Conservation (phyloP, 1,140 invertebrate genomes). For the Zaprionus gabonicus region DNA sequence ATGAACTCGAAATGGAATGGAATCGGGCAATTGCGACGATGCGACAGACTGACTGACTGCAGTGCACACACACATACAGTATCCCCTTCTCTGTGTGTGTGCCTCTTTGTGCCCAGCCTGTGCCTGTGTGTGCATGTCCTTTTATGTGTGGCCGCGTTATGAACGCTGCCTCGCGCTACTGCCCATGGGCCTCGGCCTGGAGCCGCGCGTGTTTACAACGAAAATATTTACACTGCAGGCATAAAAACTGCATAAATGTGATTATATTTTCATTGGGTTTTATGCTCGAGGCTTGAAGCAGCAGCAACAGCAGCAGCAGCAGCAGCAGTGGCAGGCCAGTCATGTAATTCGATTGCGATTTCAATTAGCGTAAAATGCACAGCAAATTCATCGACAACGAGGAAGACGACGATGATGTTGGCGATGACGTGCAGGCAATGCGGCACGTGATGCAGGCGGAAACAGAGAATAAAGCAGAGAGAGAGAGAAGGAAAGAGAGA, state of each 20-base stretch:
- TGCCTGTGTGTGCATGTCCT: background rate
- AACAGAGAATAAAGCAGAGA: background rate
- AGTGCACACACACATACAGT: background rate
- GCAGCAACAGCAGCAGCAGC: background rate
- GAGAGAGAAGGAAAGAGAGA: background rate
- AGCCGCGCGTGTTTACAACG: conserved; percentile 51
- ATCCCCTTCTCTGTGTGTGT: background rate
- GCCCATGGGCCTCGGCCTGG: conserved; percentile 1
- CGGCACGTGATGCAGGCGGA: background rate
- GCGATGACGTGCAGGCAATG: background rate
- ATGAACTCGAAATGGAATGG: conserved; percentile 76
- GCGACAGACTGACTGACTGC: conserved; percentile 16
- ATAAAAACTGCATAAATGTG: conserved; percentile 83
- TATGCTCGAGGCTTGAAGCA: conserved; percentile 31
- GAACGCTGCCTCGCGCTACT: conserved; percentile 27
- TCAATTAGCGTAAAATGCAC: conserved; percentile 79
- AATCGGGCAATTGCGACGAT: conserved; percentile 21
- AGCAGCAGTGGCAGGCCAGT: conserved; percentile 19
- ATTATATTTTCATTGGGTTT: conserved; percentile 81
- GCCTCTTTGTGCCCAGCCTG: background rate
- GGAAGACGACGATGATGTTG: background rate
- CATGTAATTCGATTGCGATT: conserved; percentile 79
- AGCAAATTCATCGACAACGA: conserved; percentile 43
- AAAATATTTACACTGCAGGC: conserved; percentile 82
- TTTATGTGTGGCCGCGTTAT: conserved; percentile 22